Conservation (phyloP, 2,113 vertebrate species). For the Ondatra zibethicus region DNA sequence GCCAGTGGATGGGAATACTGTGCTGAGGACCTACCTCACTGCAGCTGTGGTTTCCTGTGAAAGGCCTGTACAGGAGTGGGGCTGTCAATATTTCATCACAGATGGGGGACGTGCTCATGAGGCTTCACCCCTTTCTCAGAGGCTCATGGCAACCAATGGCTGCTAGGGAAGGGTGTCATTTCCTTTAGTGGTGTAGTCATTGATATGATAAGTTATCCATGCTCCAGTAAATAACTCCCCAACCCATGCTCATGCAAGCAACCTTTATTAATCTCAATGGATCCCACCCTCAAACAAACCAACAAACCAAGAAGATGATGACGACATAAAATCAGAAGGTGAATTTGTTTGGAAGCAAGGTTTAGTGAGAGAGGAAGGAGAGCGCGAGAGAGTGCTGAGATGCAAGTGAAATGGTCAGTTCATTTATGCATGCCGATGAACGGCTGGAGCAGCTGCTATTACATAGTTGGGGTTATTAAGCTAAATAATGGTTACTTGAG, state of each 20-base stretch:
- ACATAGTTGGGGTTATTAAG: neutral
- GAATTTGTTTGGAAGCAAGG: neutral
- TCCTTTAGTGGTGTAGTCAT: neutral
- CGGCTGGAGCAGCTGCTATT: neutral
- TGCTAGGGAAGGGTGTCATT: neutral
- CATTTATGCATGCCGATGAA: no score
- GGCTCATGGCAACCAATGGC: neutral
- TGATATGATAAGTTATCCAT: neutral
- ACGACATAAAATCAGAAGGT: neutral
- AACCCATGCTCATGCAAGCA: neutral
- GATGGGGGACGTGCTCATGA: neutral
- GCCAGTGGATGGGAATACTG: neutral
- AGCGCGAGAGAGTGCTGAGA: neutral
- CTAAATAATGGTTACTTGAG: neutral
- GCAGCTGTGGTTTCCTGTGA: neutral
- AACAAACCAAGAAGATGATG: no score
- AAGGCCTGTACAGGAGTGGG: neutral
- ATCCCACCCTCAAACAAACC: neutral
- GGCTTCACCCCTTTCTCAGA: neutral
- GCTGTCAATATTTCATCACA: neutral
- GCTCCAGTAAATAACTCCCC: neutral
- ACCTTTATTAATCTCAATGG: neutral
- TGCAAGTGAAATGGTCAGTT: rapidly evolving
- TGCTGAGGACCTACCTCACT: no score
- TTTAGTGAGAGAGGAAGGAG: neutral